Evolutionary conservation across 2,113 vertebrate genomes (phyloP).

Genomic region (Lasiurus borealis): DNA sequence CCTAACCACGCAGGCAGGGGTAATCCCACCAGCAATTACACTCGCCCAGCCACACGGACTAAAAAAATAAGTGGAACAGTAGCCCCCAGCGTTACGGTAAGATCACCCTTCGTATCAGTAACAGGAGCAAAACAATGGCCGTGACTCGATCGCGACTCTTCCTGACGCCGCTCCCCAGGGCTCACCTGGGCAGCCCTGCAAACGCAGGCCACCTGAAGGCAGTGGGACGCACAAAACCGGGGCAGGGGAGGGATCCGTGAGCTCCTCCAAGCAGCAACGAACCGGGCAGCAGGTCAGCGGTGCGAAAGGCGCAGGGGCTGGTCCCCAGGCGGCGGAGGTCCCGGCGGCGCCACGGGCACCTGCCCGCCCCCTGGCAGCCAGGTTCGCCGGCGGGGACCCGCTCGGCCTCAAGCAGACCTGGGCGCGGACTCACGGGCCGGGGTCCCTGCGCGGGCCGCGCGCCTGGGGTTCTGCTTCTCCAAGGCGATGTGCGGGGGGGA

Average conservation of each 20-base stretch:
- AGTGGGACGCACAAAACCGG: background rate
- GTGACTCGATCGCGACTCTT: conserved; percentile 57
- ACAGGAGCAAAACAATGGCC: background rate
- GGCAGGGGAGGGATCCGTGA: background rate
- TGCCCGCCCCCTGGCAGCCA: conserved; percentile 51
- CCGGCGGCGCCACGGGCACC: conserved; percentile 50
- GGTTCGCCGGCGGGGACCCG: background rate
- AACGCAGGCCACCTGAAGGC: background rate
- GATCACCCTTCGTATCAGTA: background rate
- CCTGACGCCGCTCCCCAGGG: background rate
- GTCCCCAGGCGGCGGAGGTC: conserved; percentile 27
- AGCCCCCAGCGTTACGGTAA: background rate
- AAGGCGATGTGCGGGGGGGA: background rate
- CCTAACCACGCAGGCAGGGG: background rate
- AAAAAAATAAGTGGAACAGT: background rate
- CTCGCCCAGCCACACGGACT: background rate
- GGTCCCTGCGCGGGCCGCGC: background rate
- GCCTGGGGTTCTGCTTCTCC: background rate
- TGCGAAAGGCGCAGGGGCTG: background rate
- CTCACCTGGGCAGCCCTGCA: conserved; percentile 38
- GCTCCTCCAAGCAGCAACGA: conserved; percentile 25
- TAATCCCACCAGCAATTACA: background rate
- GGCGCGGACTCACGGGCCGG: conserved; percentile 21
- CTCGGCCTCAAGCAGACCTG: conserved; percentile 16
- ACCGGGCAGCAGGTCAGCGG: background rate